Conservation (phyloP, 2,113 vertebrate species). For the Brachyistius frenatus region DNA sequence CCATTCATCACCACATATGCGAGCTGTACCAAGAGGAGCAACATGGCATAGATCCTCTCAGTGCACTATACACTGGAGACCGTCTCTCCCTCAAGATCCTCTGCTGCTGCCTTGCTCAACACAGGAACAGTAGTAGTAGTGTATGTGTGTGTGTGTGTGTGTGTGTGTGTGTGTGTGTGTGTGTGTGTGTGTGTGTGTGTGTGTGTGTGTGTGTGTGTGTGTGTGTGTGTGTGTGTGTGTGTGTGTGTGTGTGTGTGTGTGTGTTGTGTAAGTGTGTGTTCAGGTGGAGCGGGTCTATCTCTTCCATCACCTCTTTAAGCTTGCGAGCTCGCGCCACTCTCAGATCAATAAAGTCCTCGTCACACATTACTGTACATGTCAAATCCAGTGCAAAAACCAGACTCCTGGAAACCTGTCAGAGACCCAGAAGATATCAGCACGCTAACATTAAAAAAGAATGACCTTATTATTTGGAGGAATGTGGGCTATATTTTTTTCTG, state of each 20-base stretch:
- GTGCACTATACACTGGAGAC: slow-evolving; percentile 41
- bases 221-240: not conserved
- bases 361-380: slow-evolving; percentile 64
- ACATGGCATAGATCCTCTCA: slow-evolving; percentile 11
- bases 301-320: slow-evolving; percentile 53
- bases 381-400: slow-evolving; percentile 15
- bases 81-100: slow-evolving; percentile 52
- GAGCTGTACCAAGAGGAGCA: slow-evolving; percentile 27
- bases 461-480: slow-evolving; percentile 68
- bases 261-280: slow-evolving; percentile 33
- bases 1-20: slow-evolving; percentile 43
- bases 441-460: slow-evolving; percentile 72
- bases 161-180: slow-evolving; percentile 13
- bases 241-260: slow-evolving; percentile 12
- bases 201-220: slow-evolving; percentile 10
- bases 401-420: slow-evolving; percentile 59
- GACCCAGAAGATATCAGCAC: slow-evolving; percentile 56
- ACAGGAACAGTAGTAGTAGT: slow-evolving; percentile 8
- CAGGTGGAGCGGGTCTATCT: slow-evolving; percentile 33
- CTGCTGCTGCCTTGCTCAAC: slow-evolving; percentile 44
- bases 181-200: slow-evolving; percentile 27
- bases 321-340: slow-evolving; percentile 33
- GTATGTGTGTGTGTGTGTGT: not conserved
- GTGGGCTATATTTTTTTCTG: slow-evolving; percentile 49
- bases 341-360: slow-evolving; percentile 68